Percentiles rank a stretch among this genome's conserved stretches.
Evolutionary conservation across 1,140 invertebrate genomes (phyloP).

Genomic region (Fopius arisanus): DNA sequence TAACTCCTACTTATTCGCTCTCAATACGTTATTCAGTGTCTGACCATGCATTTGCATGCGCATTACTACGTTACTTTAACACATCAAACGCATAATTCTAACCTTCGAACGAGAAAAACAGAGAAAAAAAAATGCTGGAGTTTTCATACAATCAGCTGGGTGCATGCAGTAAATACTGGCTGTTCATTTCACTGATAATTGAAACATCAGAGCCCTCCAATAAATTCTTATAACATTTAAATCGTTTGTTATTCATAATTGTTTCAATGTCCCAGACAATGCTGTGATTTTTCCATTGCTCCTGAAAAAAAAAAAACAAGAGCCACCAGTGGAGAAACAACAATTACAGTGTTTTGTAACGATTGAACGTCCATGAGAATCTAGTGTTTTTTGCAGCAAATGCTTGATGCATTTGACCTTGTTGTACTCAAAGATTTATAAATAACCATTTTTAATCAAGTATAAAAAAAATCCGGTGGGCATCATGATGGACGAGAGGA

Average conservation of each 20-base stretch:
- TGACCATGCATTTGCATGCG: constrained; percentile 25
- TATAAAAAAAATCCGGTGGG: background rate
- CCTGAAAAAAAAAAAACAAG: background rate
- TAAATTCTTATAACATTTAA: constrained; percentile 8
- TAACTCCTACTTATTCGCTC: background rate
- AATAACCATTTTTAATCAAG: constrained; percentile 3
- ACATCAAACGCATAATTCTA: constrained; percentile 19
- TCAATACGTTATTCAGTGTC: constrained; percentile 2
- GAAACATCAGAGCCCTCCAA: background rate
- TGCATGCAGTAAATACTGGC: constrained; percentile 23
- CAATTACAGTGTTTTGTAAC: background rate
- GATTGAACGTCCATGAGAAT: background rate
- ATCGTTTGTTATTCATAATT: background rate
- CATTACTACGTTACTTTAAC: constrained; percentile 13
- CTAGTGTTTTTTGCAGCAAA: background rate
- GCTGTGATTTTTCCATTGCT: background rate
- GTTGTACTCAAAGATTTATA: constrained; percentile 10
- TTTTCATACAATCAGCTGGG: constrained; percentile 4
- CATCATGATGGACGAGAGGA: constrained; percentile 77
- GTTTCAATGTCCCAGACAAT: too few species aligned
- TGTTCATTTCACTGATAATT: background rate
- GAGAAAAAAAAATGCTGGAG: constrained; percentile 7
- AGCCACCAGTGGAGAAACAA: background rate
- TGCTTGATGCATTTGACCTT: constrained; percentile 18
- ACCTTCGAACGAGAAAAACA: constrained; percentile 15